Percentiles rank a stretch among this genome's conserved stretches.
phyloP scores from a whole-genome alignment of 2,888 invertebrate species.

The Diaperis boleti region DNA sequence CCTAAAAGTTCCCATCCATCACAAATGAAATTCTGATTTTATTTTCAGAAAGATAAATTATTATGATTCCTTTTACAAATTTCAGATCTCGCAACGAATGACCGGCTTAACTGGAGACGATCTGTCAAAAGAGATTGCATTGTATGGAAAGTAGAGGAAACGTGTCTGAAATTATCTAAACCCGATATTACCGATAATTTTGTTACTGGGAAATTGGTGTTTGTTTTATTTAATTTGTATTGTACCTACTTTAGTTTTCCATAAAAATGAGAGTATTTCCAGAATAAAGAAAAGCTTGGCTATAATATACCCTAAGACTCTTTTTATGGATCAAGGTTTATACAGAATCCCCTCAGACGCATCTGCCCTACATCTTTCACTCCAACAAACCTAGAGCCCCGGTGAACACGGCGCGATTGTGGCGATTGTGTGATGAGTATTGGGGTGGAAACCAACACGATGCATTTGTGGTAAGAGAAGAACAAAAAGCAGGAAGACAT shows the following conservation, averaged over 20 bases:
- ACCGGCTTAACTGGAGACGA: neutral
- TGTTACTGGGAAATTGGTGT: too few species aligned
- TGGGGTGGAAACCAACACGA: neutral
- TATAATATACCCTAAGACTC: too few species aligned
- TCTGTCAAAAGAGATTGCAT: constrained; percentile 9
- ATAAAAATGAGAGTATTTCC: too few species aligned
- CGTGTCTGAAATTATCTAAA: too few species aligned
- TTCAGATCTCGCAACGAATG: constrained; percentile 1
- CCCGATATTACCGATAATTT: too few species aligned
- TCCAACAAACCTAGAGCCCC: neutral
- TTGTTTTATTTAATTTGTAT: too few species aligned
- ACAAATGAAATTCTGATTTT: constrained; percentile 5
- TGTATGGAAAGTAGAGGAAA: constrained; percentile 8
- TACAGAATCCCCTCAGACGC: too few species aligned
- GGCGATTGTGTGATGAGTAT: neutral
- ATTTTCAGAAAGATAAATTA: constrained; percentile 7
- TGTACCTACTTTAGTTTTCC: too few species aligned
- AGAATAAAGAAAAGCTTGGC: too few species aligned
- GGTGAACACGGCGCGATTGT: constrained; percentile 1
- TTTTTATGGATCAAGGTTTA: too few species aligned
- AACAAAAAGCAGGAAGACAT: neutral
- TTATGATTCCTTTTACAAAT: constrained; percentile 19
- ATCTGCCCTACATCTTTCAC: too few species aligned
- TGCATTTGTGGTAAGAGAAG: neutral
- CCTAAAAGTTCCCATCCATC: constrained; percentile 11